Conservation (phyloP, 2,888 invertebrate species). For the Nipponacmea schrenckii region DNA sequence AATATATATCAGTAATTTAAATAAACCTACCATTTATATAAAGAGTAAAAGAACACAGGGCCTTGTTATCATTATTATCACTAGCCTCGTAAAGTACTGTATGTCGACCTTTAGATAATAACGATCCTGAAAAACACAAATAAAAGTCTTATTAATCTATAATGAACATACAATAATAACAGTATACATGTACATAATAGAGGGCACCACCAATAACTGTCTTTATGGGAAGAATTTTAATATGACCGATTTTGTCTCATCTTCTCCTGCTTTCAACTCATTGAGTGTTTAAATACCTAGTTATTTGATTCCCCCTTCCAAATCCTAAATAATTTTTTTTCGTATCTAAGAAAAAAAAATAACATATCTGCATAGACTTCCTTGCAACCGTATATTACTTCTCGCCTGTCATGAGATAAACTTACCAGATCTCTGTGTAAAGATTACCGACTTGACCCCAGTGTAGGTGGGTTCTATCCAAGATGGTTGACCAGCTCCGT, state of each 20-base stretch:
- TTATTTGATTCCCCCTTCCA: no score
- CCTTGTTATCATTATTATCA: constrained; percentile 24
- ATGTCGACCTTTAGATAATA: constrained; percentile 21
- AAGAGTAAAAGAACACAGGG: constrained; percentile 28
- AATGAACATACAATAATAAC: no score
- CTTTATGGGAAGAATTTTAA: no score
- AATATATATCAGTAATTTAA: background rate
- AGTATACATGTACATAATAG: no score
- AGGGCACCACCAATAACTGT: no score
- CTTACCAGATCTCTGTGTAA: background rate
- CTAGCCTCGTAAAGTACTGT: constrained; percentile 26
- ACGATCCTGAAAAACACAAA: constrained; percentile 19
- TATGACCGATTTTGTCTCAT: no score
- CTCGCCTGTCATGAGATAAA: background rate
- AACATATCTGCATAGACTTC: no score
- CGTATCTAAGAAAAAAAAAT: no score
- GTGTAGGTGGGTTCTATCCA: background rate
- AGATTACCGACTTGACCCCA: background rate
- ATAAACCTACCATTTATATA: constrained; percentile 25
- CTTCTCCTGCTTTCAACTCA: no score
- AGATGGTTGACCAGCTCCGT: background rate
- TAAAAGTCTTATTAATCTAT: background rate
- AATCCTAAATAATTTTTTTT: no score
- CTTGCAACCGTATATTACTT: no score
- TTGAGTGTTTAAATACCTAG: no score